Percentiles rank a stretch among this genome's conserved stretches.
Conservation (phyloP, 2,888 invertebrate species). For the Hemaris fuciformis region DNA sequence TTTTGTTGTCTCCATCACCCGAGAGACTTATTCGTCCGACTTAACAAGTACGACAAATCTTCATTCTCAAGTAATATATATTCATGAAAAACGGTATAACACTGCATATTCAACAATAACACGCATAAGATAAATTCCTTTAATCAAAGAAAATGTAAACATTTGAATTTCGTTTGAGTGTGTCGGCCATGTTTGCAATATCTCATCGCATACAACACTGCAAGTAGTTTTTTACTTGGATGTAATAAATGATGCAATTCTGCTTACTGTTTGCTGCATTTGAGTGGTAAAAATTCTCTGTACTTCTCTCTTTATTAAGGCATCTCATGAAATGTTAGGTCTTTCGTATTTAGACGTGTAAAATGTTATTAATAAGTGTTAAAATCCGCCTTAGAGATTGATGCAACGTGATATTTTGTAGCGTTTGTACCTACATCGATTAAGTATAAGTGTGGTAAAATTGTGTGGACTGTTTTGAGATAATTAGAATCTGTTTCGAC, state of each 20-base stretch:
- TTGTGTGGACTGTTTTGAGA: no score
- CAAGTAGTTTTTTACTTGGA: neutral
- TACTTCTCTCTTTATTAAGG: no score
- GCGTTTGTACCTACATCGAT: no score
- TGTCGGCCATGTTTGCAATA: neutral
- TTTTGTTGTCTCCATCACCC: neutral
- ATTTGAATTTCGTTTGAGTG: neutral
- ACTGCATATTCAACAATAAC: neutral
- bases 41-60: neutral
- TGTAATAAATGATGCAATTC: neutral
- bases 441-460: no score
- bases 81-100: slow-evolving; percentile 5
- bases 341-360: no score
- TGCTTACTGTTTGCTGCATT: neutral
- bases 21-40: neutral
- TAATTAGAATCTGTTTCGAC: no score
- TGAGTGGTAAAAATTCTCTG: no score
- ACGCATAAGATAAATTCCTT: neutral
- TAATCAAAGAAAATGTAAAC: slow-evolving; percentile 2
- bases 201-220: neutral
- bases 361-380: no score
- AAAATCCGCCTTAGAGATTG: no score
- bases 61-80: neutral
- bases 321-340: no score
- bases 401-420: no score